Evolutionary conservation across 1,140 invertebrate species (phyloP).

Genomic region (Contarinia nasturtii): DNA sequence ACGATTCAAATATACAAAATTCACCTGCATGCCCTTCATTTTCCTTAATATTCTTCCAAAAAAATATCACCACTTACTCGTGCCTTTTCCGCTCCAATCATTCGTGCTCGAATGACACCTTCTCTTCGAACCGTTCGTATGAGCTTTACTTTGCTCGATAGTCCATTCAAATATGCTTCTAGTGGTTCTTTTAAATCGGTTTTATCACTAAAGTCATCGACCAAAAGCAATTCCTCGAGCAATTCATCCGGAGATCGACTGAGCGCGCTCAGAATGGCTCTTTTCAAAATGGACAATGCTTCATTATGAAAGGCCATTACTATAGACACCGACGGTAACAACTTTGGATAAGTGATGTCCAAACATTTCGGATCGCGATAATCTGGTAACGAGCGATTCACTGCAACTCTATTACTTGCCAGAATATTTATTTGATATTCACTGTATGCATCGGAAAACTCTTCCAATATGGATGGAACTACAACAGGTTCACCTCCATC

Average conservation of each 20-base stretch:
- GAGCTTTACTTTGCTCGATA: slow-evolving; percentile 37
- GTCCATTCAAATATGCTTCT: slow-evolving; percentile 54
- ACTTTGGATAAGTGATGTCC: slow-evolving; percentile 9
- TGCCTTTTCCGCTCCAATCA: slow-evolving; percentile 47
- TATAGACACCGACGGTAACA: slow-evolving; percentile 45
- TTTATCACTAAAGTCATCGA: slow-evolving; percentile 48
- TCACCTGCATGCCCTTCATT: not conserved
- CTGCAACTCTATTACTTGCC: slow-evolving; percentile 81
- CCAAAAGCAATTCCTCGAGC: slow-evolving; percentile 59
- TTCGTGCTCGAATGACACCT: slow-evolving; percentile 51
- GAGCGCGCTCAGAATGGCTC: slow-evolving; percentile 56
- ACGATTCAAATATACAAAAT: too few relatives aligned
- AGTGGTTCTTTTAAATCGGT: slow-evolving; percentile 45
- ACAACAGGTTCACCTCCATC: not conserved
- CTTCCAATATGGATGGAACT: too few relatives aligned
- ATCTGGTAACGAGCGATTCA: slow-evolving; percentile 64
- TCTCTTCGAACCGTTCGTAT: slow-evolving; percentile 38
- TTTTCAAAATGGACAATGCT: slow-evolving; percentile 56
- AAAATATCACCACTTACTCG: slow-evolving; percentile 14
- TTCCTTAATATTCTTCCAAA: too few relatives aligned
- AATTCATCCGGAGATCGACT: slow-evolving; percentile 49
- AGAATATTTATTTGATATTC: slow-evolving; percentile 41
- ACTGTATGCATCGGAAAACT: too few relatives aligned
- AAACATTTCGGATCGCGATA: slow-evolving; percentile 56
- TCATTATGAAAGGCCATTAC: slow-evolving; percentile 57